Base-by-base conservation (phyloP, 1,140 invertebrate species). In the Zaprionus tsacasi region DNA sequence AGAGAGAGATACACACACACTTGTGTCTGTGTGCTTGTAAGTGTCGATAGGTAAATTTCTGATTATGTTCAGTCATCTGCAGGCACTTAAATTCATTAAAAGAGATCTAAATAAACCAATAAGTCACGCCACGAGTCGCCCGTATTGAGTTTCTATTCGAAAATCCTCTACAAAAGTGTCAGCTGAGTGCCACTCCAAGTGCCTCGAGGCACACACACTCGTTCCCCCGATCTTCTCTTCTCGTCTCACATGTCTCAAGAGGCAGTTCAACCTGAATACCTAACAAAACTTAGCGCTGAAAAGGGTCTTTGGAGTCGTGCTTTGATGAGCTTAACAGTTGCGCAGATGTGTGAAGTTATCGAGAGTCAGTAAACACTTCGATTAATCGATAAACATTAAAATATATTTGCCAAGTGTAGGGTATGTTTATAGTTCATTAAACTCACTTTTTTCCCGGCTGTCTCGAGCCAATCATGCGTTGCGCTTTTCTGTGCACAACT, bases 41-140 rank as follows among this genome's bases (percentile, higher is more conserved):
- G 55, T 76, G 67, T 64, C 68, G 68, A 70, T 76, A 76, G 72
- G 72, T 71, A 71, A 76, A 71, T 56, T 71, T 76, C 55, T 71
- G 76, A 88, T 83, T 86, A 77, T 86, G 82, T 76, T 87, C 79
- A 56, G 80, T 81, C 82, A 86, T 86, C 78, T 87, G 21, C 66
- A 74, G 70, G 63, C 77, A 87, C 83, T 87, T 80, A 82, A 87
- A 75, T 87, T 87, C 82, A 87, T 87, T 87, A 88, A 88, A 88
- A 80, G 85, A 87, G 82, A 87, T 88, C 82, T 83, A 83, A 87
- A 87, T 88, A 88, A 89, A 88, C 83, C 83, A 88, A 88, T 88
- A 88, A 83, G 82, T 87, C 82, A 87, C 83, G 83, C 82, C 82
- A 86, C 82, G 82, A 86, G 82, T 86, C 82, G 69, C 63, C 43